Conservation (phyloP, 2,113 vertebrate species). For the Martes martes region DNA sequence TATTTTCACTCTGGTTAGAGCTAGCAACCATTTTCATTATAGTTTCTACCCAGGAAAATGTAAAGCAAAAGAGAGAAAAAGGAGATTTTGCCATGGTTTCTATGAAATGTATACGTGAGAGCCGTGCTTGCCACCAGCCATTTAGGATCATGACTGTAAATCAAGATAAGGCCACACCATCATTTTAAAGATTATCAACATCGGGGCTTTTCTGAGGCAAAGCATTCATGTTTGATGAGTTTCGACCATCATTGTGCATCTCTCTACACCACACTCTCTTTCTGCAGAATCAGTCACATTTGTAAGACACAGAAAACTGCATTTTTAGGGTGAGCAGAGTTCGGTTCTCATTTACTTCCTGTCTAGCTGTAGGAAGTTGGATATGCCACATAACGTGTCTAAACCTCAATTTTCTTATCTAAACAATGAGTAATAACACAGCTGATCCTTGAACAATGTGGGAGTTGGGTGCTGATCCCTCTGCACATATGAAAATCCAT, state of each 20-base stretch:
- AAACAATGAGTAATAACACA: background rate
- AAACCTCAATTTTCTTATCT: background rate
- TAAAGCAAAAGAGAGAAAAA: background rate
- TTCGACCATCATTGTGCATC: background rate
- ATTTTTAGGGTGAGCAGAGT: background rate
- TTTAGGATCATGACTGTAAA: background rate
- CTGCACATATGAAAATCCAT: background rate
- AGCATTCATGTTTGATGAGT: background rate
- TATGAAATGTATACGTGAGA: background rate
- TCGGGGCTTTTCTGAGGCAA: background rate
- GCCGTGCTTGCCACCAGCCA: background rate
- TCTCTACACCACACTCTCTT: background rate
- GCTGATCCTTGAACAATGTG: background rate
- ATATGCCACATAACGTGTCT: background rate
- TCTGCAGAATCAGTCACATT: background rate
- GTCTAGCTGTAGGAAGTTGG: background rate
- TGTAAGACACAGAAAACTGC: background rate
- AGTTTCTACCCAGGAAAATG: background rate
- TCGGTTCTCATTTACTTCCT: background rate
- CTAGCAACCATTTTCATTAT: background rate
- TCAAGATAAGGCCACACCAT: background rate
- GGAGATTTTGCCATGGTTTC: background rate
- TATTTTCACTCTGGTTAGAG: conserved; percentile 32
- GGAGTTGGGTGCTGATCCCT: background rate
- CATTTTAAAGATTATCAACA: background rate